Base-by-base conservation (phyloP, 2,797 vertebrate genomes). In the Myoxocephalus aenaeus region DNA sequence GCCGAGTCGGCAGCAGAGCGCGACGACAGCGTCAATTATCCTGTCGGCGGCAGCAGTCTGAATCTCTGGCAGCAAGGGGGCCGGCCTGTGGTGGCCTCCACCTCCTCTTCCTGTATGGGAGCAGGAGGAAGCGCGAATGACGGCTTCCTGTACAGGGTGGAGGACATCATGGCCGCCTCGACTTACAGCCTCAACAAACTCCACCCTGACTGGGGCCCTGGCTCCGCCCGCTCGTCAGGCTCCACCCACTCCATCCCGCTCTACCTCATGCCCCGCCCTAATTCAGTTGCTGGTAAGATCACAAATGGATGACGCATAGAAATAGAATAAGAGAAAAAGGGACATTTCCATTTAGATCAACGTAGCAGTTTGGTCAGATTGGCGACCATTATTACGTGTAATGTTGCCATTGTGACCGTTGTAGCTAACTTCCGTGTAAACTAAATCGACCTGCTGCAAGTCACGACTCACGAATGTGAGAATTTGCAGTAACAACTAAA, bases 181-280 rank as follows among this genome's bases (percentile, higher is more conserved):
- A 98, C 98, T 5, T 98, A 97, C 92, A 99, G 97, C 94, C 95
- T 99, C 71, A 98, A 98, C 94, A 98, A 98, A 79, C 98, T 99
- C 89, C 97, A 93, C 77, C 92, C 97, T 0, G 97, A 97, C 87
- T 94, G 95, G 89, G 96, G 94, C 81, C 86, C 94, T 73, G 96
- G 96, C 73, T 95, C 88, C 11, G 74, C 96, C 0, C 93, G 90
- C 83, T 89, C 96, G 46, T 97, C 96, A 20, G 96, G 97, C 11
- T 98, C 97, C 8, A 96, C 97, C 73, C 97, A 98, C 86, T 99
- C 97, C 44, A 98, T 98, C 88, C 97, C 97, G 20, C 96, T 98
- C 59, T 98, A 98, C 95, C 97, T 99, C 82, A 98, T 98, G 96
- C 98, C 97, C 70, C 95, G 98, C 34, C 98, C 98, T 57, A 99